phyloP scores from a whole-genome alignment of 1,140 invertebrate genomes.

The Ceratosolen solmsi region DNA sequence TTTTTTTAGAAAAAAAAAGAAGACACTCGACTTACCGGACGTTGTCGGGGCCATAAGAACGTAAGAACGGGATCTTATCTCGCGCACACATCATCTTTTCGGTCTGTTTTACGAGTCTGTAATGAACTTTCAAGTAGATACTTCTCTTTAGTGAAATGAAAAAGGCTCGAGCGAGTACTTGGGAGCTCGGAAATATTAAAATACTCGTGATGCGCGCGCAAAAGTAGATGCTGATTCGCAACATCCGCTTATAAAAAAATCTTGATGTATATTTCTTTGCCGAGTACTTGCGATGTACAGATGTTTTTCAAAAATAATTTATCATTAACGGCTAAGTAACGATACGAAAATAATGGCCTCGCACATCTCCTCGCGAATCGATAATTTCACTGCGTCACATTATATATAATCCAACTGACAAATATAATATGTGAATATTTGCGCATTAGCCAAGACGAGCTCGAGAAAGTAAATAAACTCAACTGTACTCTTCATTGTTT shows the following conservation, averaged over 20 bases:
- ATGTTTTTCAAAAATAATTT: too few species aligned
- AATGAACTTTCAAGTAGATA: constrained; percentile 49
- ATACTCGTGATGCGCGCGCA: too few species aligned
- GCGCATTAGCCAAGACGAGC: too few species aligned
- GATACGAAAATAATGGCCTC: too few species aligned
- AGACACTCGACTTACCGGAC: not conserved
- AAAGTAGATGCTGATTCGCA: not conserved
- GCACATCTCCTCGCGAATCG: too few species aligned
- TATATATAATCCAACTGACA: too few species aligned
- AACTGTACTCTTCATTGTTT: too few species aligned
- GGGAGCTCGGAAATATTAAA: constrained; percentile 28
- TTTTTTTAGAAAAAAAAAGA: not conserved
- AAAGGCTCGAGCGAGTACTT: not conserved
- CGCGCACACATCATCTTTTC: constrained; percentile 30
- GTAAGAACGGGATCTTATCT: constrained; percentile 34
- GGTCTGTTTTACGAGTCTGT: constrained; percentile 40
- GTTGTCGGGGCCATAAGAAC: constrained; percentile 8
- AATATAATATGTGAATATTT: too few species aligned
- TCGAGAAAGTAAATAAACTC: too few species aligned
- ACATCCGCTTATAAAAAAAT: constrained; percentile 2
- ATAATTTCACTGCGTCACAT: too few species aligned
- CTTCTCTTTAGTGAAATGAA: constrained; percentile 42
- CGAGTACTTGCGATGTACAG: not conserved
- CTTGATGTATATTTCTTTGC: not conserved
- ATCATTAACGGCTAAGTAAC: too few species aligned